Percentiles rank a stretch among this genome's conserved stretches.
Evolutionary conservation across 2,888 invertebrate species (phyloP).

Genomic region (Phaedon cochleariae): DNA sequence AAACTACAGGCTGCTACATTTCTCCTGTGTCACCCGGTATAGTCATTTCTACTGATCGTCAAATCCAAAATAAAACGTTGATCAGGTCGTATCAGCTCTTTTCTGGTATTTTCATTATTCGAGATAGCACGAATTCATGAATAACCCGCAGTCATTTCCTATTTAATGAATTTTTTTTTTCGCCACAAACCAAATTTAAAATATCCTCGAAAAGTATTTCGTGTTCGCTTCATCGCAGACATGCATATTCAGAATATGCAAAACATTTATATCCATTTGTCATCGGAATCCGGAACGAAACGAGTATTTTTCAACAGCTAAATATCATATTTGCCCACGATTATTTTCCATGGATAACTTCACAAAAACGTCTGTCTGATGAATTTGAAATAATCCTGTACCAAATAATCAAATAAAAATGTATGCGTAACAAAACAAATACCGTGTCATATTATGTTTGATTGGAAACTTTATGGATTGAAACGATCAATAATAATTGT

Average conservation of each 20-base stretch:
- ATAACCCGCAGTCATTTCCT: no score
- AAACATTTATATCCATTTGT: not conserved
- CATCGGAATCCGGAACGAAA: not conserved
- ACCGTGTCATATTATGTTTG: no score
- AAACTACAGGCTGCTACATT: no score
- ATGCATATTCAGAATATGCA: not conserved
- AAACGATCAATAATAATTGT: no score
- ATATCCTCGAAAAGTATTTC: not conserved
- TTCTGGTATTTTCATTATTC: not conserved
- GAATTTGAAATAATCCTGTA: no score
- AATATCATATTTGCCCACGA: not conserved
- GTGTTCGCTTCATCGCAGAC: not conserved
- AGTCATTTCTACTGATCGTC: no score
- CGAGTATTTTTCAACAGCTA: not conserved
- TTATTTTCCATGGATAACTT: not conserved
- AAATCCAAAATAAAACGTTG: not conserved
- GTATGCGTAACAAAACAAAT: no score
- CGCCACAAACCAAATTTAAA: not conserved
- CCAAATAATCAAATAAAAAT: no score
- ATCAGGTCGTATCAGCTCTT: not conserved
- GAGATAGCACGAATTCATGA: not conserved
- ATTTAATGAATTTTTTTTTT: no score
- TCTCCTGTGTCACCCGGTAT: no score
- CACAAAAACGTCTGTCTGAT: not conserved
- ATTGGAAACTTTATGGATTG: no score